Evolutionary conservation across 2,797 vertebrate species (phyloP).

Genomic region (Odontamblyopus lacepedii): DNA sequence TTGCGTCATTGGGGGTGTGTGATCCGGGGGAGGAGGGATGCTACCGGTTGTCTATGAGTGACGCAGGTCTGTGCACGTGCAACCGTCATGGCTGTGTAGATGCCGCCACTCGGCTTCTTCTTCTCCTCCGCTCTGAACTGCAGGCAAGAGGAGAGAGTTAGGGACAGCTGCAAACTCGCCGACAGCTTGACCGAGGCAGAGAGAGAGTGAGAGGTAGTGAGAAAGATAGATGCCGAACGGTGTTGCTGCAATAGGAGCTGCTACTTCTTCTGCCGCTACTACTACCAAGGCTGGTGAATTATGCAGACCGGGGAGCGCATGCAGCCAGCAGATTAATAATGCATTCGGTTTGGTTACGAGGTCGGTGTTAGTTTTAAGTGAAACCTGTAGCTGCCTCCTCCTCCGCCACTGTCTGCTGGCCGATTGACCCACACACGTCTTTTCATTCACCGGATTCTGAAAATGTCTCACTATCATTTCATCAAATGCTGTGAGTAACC

Average conservation of each 20-base stretch:
- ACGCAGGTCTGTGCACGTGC: conserved; percentile 84
- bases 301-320: conserved; percentile 74
- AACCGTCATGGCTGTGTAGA: conserved; percentile 73
- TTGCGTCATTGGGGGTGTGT: conserved; percentile 82
- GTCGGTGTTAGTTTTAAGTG: conserved; percentile 70
- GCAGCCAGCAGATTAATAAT: conserved; percentile 79
- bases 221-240: conserved; percentile 49
- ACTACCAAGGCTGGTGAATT: conserved; percentile 67
- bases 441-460: conserved; percentile 53
- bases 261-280: conserved; percentile 45
- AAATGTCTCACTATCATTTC: conserved; percentile 97
- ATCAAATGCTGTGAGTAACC: conserved; percentile 98
- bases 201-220: conserved; percentile 31
- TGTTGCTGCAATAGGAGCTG: conserved; percentile 65
- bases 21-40: conserved; percentile 69
- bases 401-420: conserved; percentile 39
- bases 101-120: conserved; percentile 64
- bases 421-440: conserved; percentile 38
- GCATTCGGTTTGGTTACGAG: conserved; percentile 74
- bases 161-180: conserved; percentile 64
- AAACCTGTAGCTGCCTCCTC: conserved; percentile 73
- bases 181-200: conserved; percentile 42
- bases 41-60: conserved; percentile 83
- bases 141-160: conserved; percentile 66
- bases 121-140: conserved; percentile 60